phyloP scores from a whole-genome alignment of 92 coral and sea anemone genomes.

The Porites rus region DNA sequence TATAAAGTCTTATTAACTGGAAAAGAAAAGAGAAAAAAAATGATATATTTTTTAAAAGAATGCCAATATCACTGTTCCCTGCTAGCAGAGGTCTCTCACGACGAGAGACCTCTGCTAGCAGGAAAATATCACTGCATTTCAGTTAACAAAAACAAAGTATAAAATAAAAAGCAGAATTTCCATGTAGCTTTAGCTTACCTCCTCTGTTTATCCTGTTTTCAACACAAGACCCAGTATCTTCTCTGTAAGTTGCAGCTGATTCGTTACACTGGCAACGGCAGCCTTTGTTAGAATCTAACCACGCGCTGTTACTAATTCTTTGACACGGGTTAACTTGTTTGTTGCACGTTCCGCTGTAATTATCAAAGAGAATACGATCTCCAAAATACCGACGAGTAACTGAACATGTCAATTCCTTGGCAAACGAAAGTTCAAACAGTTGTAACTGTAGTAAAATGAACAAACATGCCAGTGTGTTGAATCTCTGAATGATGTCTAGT shows the following conservation, averaged over 20 bases:
- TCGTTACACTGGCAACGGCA: constrained; percentile 4
- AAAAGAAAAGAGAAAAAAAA: too few relatives aligned
- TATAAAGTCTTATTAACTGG: too few relatives aligned
- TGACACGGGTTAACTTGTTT: constrained; percentile 6
- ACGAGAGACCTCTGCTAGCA: too few relatives aligned
- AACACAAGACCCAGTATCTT: not conserved
- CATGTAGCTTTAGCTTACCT: not conserved
- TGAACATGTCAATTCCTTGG: not conserved
- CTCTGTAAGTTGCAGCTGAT: constrained; percentile 14
- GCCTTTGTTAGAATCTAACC: not conserved
- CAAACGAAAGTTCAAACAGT: constrained; percentile 4
- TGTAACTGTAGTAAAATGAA: not conserved
- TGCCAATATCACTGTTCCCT: not conserved
- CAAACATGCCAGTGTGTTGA: not conserved
- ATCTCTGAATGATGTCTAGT: not conserved
- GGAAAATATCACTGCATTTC: not conserved
- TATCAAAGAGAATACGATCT: constrained; percentile 9
- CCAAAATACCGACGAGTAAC: not conserved
- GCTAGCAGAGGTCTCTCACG: too few relatives aligned
- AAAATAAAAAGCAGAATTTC: not conserved
- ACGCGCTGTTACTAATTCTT: not conserved
- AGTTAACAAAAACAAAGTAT: too few relatives aligned
- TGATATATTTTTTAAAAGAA: too few relatives aligned
- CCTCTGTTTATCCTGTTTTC: not conserved
- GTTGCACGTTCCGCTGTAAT: constrained; percentile 19